Conservation (phyloP, 2,113 vertebrate genomes). For the Microtus ochrogaster region DNA sequence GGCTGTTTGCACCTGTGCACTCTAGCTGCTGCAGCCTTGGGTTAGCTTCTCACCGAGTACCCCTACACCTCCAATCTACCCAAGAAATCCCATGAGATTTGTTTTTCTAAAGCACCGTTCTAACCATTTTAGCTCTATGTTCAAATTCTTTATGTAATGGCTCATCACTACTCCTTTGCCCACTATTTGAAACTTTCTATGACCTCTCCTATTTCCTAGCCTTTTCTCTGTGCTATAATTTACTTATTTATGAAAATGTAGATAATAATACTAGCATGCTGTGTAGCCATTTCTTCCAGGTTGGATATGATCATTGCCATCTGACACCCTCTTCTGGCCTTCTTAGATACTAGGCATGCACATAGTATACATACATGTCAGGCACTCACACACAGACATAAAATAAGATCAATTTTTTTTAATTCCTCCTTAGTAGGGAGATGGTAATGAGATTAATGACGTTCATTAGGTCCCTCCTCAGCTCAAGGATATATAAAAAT, state of each 20-base stretch:
- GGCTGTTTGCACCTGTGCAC: not conserved
- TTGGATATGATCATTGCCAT: not conserved
- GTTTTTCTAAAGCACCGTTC: constrained; percentile 41
- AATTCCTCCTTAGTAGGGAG: not conserved
- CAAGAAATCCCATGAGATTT: constrained; percentile 35
- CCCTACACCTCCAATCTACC: not conserved
- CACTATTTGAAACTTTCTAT: not conserved
- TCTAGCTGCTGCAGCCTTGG: not conserved
- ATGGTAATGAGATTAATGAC: not conserved
- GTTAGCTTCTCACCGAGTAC: not conserved
- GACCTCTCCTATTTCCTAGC: constrained; percentile 35
- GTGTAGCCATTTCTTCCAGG: not conserved
- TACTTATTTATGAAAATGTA: not conserved
- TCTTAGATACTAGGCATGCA: not conserved
- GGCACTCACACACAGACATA: not conserved
- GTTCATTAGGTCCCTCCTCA: not conserved
- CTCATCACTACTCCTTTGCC: not conserved
- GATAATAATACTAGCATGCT: not conserved
- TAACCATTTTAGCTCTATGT: not conserved
- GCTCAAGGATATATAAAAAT: not conserved
- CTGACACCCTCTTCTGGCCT: not conserved
- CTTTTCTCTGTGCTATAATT: not conserved
- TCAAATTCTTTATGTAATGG: not conserved
- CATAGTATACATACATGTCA: not conserved
- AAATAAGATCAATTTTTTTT: not conserved